A percentile compares a stretch with the other conserved stretches of the same genome.
Evolutionary conservation across 2,113 vertebrate species (phyloP).

Genomic region (Microcebus jonahi): DNA sequence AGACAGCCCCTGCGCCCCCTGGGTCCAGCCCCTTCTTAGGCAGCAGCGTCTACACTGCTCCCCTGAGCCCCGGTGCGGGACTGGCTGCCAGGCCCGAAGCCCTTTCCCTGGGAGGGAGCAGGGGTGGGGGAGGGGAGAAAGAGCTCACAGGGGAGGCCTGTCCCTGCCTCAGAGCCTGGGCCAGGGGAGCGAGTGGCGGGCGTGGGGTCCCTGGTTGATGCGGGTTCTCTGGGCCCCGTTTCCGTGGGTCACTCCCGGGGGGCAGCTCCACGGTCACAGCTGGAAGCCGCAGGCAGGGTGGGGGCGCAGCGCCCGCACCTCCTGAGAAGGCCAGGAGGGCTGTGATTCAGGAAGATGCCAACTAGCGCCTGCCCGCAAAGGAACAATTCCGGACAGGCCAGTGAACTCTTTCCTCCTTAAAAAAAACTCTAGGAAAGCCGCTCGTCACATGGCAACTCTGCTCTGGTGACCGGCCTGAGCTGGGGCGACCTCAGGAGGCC

Average conservation of each 20-base stretch:
- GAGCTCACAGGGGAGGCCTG: background rate
- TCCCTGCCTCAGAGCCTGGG: background rate
- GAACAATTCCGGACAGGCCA: background rate
- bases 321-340: background rate
- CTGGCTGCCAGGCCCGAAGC: background rate
- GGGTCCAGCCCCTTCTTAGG: background rate
- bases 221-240: background rate
- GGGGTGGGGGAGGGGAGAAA: background rate
- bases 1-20: background rate
- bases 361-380: background rate
- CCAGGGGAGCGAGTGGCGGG: no score
- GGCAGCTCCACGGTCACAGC: background rate
- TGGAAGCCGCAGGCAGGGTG: background rate
- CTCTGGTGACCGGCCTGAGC: background rate
- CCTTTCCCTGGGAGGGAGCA: background rate
- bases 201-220: background rate
- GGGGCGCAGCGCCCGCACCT: background rate
- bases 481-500: background rate
- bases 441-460: background rate
- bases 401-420: background rate
- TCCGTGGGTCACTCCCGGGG: background rate
- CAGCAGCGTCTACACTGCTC: background rate
- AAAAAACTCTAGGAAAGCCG: background rate
- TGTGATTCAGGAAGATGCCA: background rate
- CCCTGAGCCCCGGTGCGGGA: background rate